Base-by-base conservation (phyloP, 2,113 vertebrate genomes). In the Thalassarche chlororhynchos region DNA sequence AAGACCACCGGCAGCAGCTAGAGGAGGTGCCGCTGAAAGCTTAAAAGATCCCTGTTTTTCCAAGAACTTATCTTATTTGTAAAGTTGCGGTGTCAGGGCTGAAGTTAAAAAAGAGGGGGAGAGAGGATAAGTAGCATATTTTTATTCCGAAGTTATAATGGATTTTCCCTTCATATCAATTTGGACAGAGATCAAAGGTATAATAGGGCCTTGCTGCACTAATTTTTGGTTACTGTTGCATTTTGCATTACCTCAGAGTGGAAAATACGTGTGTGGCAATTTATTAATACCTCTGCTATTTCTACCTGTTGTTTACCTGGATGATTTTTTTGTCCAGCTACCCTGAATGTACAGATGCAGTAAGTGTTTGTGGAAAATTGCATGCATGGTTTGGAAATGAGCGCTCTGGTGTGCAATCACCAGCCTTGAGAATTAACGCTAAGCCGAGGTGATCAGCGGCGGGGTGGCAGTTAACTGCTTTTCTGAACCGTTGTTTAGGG, bases 321-420 rank as follows among this genome's bases (percentile, higher is more conserved):
- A 2, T 51, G 32, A 8, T 32, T 54, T 71, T 42, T 66, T 20
- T 9, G 20, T 20, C 60, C 5, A 4, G 13, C 55, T 66, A 4
- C 60, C 4, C 34, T 10, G 76, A 40, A 5, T 2, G 4, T 11
- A 12, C 26, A 9, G 82, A 10, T 17, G 20, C 51, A 20, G 44
- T 36, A 4, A 54, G 47, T 5, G 36, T 10, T 36, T 29, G 60
- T 55, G 29, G 61, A 31, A 36, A 89, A 6, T 14, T 8, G 34
- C 15, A 1, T 1, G 7, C 5, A 0, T 1, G 23, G 31, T 44
- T 68, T 66, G 65, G 77, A 25, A 87, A 13, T 0, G 3, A 74
- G 28, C 6, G 2, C 23, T 40, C 44, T 9, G 7, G 2, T 8
- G 29, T 16, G 32, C 70, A 3, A 2, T 55, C 26, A 1, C 42